Evolutionary conservation across 2,113 vertebrate genomes (phyloP), one percentile per base, ranked within the genome.

Genomic region (Emydura subglobosa): DNA sequence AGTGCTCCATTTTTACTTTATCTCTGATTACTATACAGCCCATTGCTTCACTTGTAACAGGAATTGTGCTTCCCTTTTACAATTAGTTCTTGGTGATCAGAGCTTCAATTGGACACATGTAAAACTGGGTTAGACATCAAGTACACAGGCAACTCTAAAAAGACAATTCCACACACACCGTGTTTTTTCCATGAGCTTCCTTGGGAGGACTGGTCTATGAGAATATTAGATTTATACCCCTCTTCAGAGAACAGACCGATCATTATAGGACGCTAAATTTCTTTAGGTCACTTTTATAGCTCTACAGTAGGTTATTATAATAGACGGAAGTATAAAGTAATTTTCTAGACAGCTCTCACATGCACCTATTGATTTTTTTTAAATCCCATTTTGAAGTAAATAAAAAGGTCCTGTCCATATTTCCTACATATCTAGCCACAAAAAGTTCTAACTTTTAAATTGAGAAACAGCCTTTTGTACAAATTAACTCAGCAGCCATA

Each of bases 131-230:
- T 94, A 96, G 83, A 16, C 54, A 96, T 89, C 93, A 94, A 96
- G 95, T 91, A 96, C 51, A 95, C 86, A 98, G 98, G 98, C 98
- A 98, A 94, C 96, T 98, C 96, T 97, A 99, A 98, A 98, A 98
- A 96, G 98, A 98, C 96, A 97, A 96, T 97, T 87, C 91, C 89
- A 93, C 82, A 87, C 96, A 95, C 93, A 89, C 42, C 90, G 90
- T 86, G 82, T 88, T 90, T 97, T 96, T 97, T 88, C 90, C 92
- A 80, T 87, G 95, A 97, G 97, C 87, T 96, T 96, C 96, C 90
- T 87, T 82, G 65, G 94, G 95, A 90, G 83, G 80, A 96, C 91
- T 94, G 92, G 31, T 87, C 44, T 94, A 24, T 89, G 82, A 89
- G 68, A 83, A 82, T 72, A 96, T 95, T 72, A 90, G 86, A 90